Conservation (phyloP, 2,113 vertebrate genomes). For the Aplodontia rufa region DNA sequence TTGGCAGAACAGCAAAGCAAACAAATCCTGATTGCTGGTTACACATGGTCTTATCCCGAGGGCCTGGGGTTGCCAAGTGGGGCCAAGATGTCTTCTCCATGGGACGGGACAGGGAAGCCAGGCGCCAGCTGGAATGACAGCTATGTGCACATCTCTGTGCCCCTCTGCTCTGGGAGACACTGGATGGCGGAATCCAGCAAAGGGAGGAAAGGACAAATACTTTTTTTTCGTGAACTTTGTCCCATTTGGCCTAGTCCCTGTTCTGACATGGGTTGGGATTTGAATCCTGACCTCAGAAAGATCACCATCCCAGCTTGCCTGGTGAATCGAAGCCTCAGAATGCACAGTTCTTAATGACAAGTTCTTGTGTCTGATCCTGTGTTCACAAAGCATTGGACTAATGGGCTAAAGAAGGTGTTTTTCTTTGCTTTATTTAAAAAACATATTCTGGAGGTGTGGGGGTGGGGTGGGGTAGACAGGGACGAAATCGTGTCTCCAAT, state of each 20-base stretch:
- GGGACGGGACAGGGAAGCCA: not conserved
- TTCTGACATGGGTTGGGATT: not conserved
- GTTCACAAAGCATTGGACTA: not conserved
- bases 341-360: not conserved
- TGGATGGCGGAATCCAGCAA: fast-evolving
- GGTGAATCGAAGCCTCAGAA: not conserved
- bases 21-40: not conserved
- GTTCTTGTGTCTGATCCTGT: not conserved
- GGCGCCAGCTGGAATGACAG: not conserved
- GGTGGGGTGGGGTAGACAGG: not conserved
- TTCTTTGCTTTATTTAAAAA: conserved; percentile 56
- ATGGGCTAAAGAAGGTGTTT: not conserved
- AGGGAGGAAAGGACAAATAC: fast-evolving
- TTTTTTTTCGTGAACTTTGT: not conserved
- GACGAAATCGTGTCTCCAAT: not conserved
- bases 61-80: not conserved
- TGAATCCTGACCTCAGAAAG: not conserved
- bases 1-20: conserved; percentile 41
- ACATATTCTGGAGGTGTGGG: not conserved
- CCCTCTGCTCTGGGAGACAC: fast-evolving
- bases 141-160: not conserved
- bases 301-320: not conserved
- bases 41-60: not conserved
- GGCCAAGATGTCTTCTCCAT: not conserved
- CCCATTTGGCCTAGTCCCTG: not conserved